Conservation (phyloP, 2,888 invertebrate species). For the Rutpela maculata region DNA sequence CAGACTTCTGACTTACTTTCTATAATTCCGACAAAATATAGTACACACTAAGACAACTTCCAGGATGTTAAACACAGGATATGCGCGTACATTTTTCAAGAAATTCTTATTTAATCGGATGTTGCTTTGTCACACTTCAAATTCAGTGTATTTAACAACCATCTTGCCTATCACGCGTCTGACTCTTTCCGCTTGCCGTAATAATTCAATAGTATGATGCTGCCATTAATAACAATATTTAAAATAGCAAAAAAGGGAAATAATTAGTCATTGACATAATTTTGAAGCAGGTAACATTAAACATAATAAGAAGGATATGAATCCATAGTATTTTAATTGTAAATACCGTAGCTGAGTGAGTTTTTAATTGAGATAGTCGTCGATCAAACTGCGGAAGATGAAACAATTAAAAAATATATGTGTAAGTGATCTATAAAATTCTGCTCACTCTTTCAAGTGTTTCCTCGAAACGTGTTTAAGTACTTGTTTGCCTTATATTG, state of each 20-base stretch:
- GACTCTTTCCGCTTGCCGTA: neutral
- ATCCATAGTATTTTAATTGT: neutral
- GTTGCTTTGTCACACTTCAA: neutral
- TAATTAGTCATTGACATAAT: neutral
- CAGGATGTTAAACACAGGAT: neutral
- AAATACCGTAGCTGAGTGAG: neutral
- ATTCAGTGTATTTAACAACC: neutral
- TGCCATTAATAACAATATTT: neutral
- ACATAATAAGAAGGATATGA: conserved; percentile 3
- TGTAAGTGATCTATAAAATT: neutral
- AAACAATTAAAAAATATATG: conserved; percentile 1
- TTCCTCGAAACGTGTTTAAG: neutral
- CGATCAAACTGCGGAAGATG: neutral
- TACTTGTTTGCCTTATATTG: too few relatives aligned
- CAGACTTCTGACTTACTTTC: neutral
- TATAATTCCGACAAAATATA: neutral
- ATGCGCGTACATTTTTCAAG: neutral
- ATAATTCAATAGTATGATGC: neutral
- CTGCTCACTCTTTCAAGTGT: neutral
- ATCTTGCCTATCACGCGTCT: conserved; percentile 18
- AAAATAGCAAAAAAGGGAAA: neutral
- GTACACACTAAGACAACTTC: neutral
- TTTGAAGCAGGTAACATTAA: neutral
- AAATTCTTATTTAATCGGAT: neutral
- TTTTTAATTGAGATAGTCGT: neutral